Evolutionary conservation across 2,888 invertebrate species (phyloP).

Genomic region (Cryptocheilus praepositus): DNA sequence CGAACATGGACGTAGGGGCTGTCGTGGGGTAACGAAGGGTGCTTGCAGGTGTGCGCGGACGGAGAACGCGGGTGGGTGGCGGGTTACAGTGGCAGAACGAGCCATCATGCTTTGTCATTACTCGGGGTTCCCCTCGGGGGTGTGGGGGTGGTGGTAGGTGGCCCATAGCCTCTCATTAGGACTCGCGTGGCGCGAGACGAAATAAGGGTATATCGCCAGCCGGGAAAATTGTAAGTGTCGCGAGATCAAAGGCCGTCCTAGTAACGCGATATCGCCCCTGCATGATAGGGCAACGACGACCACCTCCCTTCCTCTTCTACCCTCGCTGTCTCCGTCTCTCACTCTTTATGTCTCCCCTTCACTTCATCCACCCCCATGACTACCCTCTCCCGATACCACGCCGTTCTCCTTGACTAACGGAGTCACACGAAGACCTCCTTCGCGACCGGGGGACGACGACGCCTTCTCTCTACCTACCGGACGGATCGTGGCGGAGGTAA

Average conservation of each 20-base stretch:
- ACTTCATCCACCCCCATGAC: constrained; percentile 8
- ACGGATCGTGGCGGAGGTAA: constrained; percentile 40
- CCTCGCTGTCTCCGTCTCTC: constrained; percentile 32
- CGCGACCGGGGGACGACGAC: constrained; percentile 14
- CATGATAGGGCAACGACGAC: constrained; percentile 45
- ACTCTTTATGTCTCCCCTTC: neutral
- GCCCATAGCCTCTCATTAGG: constrained; percentile 73
- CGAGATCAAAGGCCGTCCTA: constrained; percentile 72
- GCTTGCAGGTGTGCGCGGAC: constrained; percentile 15
- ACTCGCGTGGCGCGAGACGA: constrained; percentile 67
- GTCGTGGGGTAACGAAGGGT: constrained; percentile 1
- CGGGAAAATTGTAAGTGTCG: constrained; percentile 75
- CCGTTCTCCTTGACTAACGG: constrained; percentile 9
- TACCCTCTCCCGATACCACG: neutral
- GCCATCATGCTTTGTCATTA: constrained; percentile 71
- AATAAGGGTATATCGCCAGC: constrained; percentile 74
- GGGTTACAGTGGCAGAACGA: constrained; percentile 47
- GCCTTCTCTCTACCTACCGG: constrained; percentile 3
- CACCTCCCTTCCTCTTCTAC: neutral
- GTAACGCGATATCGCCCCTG: constrained; percentile 74
- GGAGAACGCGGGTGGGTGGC: constrained; percentile 36
- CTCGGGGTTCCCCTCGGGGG: constrained; percentile 30
- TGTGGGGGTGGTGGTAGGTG: constrained; percentile 35
- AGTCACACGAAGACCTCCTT: constrained; percentile 26
- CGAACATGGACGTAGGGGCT: constrained; percentile 10